Evolutionary conservation across 2,797 vertebrate genomes (phyloP).

Genomic region (Coregonus sp.): DNA sequence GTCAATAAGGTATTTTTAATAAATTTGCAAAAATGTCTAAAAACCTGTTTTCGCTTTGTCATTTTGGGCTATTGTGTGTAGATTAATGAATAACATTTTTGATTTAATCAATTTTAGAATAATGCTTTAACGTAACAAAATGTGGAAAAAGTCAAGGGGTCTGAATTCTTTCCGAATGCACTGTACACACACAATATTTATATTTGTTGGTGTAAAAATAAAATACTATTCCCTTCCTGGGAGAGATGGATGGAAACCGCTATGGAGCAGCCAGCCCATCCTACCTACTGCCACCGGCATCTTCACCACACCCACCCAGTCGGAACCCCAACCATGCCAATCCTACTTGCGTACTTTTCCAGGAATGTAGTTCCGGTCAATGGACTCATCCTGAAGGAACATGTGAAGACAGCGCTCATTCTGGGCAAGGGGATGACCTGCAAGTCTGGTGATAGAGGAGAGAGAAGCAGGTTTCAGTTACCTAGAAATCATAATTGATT

Average conservation of each 20-base stretch:
- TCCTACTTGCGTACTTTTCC: slow-evolving; percentile 90
- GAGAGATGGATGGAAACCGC: slow-evolving; percentile 65
- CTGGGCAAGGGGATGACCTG: slow-evolving; percentile 89
- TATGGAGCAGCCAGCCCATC: slow-evolving; percentile 56
- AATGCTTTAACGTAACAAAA: no score
- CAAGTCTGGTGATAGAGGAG: slow-evolving; percentile 84
- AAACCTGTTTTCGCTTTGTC: no score
- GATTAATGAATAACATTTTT: no score
- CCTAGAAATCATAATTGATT: neutral
- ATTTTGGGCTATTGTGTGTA: no score
- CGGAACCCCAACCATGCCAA: slow-evolving; percentile 68
- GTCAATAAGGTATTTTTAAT: no score
- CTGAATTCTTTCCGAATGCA: no score
- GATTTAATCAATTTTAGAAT: no score
- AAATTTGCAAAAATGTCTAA: no score
- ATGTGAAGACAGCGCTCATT: slow-evolving; percentile 91
- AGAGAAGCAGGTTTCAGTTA: slow-evolving; percentile 67
- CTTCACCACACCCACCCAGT: slow-evolving; percentile 73
- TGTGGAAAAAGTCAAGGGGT: no score
- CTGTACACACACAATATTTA: slow-evolving; percentile 24
- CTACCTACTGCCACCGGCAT: slow-evolving; percentile 74
- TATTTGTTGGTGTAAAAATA: slow-evolving; percentile 83
- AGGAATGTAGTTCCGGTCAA: slow-evolving; percentile 81
- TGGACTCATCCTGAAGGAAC: slow-evolving; percentile 90
- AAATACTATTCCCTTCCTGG: slow-evolving; percentile 72